A percentile compares a stretch with the other conserved stretches of the same genome.
Conservation (phyloP, 2,113 vertebrate genomes). For the Anas platyrhynchos region DNA sequence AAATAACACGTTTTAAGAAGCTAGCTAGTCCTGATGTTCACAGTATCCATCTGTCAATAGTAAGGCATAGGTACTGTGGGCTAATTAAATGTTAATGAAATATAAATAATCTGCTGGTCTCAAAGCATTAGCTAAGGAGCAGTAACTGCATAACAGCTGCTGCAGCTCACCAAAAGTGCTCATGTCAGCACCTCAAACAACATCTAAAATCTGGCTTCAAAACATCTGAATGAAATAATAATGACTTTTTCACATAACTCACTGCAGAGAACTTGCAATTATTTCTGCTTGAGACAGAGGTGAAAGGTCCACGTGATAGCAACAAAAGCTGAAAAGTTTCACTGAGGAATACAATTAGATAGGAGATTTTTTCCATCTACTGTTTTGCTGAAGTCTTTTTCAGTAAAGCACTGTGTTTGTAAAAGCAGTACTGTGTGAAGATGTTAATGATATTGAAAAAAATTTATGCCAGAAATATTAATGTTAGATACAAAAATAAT, state of each 20-base stretch:
- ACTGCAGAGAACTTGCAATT: slow-evolving; percentile 25
- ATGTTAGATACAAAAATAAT: background rate
- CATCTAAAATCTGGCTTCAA: slow-evolving; percentile 42
- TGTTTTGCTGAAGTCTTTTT: background rate
- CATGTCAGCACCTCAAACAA: slow-evolving; percentile 64
- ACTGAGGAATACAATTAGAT: background rate
- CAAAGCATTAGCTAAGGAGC: slow-evolving; percentile 63
- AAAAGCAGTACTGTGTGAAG: background rate
- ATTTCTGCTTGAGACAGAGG: slow-evolving; percentile 19
- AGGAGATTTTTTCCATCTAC: background rate
- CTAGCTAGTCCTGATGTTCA: background rate
- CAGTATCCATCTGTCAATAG: slow-evolving; percentile 63
- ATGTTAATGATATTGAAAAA: background rate
- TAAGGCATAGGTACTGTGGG: slow-evolving; percentile 59
- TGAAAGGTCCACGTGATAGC: background rate
- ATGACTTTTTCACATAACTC: slow-evolving; percentile 28
- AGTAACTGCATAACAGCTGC: slow-evolving; percentile 69
- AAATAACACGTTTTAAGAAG: slow-evolving; percentile 21
- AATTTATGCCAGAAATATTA: background rate
- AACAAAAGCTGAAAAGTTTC: background rate
- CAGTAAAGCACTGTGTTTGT: background rate
- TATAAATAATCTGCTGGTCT: slow-evolving; percentile 66
- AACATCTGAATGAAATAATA: slow-evolving; percentile 56
- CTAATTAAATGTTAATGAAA: slow-evolving; percentile 77
- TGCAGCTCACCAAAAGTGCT: slow-evolving; percentile 46